These are phyloP conservation scores for Siniperca obscura DNA, from an alignment of 2,797 vertebrate genomes.

Conservation along the genomic window DNA sequence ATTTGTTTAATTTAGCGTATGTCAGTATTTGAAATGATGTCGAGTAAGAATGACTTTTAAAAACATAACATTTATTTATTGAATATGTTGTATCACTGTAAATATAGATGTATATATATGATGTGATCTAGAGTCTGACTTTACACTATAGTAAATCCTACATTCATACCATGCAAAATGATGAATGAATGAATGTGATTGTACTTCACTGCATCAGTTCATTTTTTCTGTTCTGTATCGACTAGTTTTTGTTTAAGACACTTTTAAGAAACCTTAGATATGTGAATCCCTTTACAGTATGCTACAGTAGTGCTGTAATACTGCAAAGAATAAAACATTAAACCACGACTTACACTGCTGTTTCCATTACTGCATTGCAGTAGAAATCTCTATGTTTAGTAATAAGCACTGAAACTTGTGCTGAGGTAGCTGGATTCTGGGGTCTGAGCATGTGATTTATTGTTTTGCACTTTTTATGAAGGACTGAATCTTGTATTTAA, in stretches of 20 bases:
- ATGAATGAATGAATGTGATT: too few species aligned
- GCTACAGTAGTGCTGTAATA: too few species aligned
- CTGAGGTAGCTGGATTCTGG: background rate
- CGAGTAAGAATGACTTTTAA: too few species aligned
- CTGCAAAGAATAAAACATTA: background rate
- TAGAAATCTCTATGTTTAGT: background rate
- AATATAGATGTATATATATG: background rate
- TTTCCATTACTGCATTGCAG: background rate
- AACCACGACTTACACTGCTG: background rate
- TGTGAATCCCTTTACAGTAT: background rate
- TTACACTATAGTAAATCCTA: background rate
- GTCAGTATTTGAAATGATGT: background rate
- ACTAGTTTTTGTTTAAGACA: background rate
- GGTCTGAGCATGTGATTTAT: background rate
- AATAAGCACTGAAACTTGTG: background rate
- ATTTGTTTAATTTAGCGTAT: too few species aligned
- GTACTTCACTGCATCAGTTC: too few species aligned
- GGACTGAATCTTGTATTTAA: background rate
- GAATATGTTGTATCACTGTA: too few species aligned
- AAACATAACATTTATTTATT: too few species aligned
- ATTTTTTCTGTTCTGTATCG: background rate
- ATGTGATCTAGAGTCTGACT: background rate
- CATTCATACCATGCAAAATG: background rate
- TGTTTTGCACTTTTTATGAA: background rate
- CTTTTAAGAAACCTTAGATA: background rate